phyloP scores from a whole-genome alignment of 1,140 invertebrate species.

The Polypedilum pembai region DNA sequence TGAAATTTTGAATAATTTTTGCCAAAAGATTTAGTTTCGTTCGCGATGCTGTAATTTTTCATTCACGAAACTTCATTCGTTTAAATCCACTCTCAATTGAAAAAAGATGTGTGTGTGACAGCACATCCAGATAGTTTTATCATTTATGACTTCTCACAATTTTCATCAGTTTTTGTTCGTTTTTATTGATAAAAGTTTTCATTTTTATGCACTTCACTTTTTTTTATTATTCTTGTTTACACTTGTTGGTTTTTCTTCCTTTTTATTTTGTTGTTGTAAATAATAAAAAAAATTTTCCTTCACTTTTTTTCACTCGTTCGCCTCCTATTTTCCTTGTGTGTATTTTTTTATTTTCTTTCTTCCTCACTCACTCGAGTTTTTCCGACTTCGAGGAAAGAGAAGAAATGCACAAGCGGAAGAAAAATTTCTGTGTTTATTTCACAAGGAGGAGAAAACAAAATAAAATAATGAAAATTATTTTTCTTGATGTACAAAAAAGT shows the following conservation, averaged over 20 bases:
- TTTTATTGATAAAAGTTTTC: not conserved
- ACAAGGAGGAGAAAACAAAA: not conserved
- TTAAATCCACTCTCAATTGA: too few species aligned
- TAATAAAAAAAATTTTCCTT: not conserved
- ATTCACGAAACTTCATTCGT: constrained; percentile 9
- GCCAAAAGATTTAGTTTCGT: constrained; percentile 25
- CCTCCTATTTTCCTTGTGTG: not conserved
- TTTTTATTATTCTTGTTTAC: not conserved
- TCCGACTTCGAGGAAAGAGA: too few species aligned
- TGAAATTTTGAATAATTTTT: constrained; percentile 27
- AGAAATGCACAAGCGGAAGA: too few species aligned
- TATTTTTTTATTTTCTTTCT: not conserved
- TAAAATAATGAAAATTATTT: not conserved
- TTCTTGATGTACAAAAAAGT: not conserved
- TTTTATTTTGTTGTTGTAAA: too few species aligned
- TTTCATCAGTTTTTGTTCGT: not conserved
- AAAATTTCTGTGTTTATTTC: not conserved
- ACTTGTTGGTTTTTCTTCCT: too few species aligned
- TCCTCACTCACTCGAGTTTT: not conserved
- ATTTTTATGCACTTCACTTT: constrained; percentile 19
- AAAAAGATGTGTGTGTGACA: not conserved
- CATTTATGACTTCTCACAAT: constrained; percentile 5
- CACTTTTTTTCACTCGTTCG: not conserved
- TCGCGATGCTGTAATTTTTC: constrained; percentile 1
- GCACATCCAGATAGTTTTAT: not conserved